Conservation (phyloP, 2,888 invertebrate species). For the Philereme transversata region DNA sequence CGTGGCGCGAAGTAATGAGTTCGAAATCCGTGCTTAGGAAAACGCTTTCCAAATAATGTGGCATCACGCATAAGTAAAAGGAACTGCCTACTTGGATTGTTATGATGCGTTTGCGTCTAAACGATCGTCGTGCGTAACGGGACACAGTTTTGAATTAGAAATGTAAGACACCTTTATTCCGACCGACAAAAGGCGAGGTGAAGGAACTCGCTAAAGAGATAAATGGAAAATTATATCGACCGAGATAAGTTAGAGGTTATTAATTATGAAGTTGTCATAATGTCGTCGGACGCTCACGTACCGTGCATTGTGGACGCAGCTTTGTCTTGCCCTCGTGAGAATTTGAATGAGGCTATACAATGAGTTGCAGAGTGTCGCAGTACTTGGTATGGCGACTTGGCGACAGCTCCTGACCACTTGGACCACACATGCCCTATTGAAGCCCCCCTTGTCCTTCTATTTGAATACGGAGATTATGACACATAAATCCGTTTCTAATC, state of each 20-base stretch:
- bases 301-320: conserved; percentile 60
- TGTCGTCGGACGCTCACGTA: conserved; percentile 75
- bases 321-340: conserved; percentile 80
- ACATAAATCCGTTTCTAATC: conserved; percentile 40
- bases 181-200: conserved; percentile 76
- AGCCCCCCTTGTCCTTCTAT: conserved; percentile 42
- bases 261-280: conserved; percentile 82
- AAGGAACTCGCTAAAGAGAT: conserved; percentile 74
- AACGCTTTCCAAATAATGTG: conserved; percentile 42
- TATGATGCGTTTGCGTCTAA: conserved; percentile 50
- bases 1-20: conserved; percentile 8
- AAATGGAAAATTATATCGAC: conserved; percentile 82
- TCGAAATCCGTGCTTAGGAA: conserved; percentile 31
- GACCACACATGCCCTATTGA: conserved; percentile 69
- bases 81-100: conserved; percentile 34
- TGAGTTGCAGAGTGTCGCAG: conserved; percentile 35
- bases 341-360: conserved; percentile 68
- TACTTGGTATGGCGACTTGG: conserved; percentile 38
- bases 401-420: conserved; percentile 61
- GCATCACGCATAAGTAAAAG: conserved; percentile 36
- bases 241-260: conserved; percentile 80
- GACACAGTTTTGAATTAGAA: conserved; percentile 75
- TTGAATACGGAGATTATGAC: conserved; percentile 41
- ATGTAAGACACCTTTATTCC: conserved; percentile 72
- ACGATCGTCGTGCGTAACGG: conserved; percentile 79